phyloP scores from a whole-genome alignment of 2,797 vertebrate species.

The Discoglossus pictus region DNA sequence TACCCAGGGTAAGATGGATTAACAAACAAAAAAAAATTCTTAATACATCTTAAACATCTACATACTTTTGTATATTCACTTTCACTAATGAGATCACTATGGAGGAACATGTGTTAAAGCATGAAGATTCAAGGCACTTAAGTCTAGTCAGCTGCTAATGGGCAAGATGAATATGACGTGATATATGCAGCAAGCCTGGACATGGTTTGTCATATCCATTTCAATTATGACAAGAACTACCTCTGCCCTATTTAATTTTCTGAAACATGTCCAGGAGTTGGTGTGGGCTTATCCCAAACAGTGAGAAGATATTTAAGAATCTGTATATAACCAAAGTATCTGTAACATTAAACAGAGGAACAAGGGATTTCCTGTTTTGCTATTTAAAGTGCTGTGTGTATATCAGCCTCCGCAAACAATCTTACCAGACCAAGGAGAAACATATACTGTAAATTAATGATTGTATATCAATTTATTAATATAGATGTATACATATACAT shows the following conservation, averaged over 20 bases:
- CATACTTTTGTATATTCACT: too few relatives aligned
- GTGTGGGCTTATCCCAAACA: conserved; percentile 41
- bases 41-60: too few relatives aligned
- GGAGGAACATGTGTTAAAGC: too few relatives aligned
- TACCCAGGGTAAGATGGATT: too few relatives aligned
- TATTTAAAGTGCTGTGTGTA: conserved; percentile 40
- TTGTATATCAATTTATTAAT: conserved; percentile 16
- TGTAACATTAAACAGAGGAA: conserved; percentile 45
- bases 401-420: conserved; percentile 40
- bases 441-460: conserved; percentile 24
- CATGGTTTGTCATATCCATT: background rate
- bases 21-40: too few relatives aligned
- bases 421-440: conserved; percentile 21
- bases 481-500: conserved; percentile 15
- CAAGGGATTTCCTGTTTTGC: conserved; percentile 46
- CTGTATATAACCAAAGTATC: conserved; percentile 33
- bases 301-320: conserved; percentile 15
- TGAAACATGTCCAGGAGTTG: conserved; percentile 17
- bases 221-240: conserved; percentile 4
- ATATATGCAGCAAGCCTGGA: too few relatives aligned
- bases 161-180: too few relatives aligned
- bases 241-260: conserved; percentile 15
- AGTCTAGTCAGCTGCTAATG: too few relatives aligned
- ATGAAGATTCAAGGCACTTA: too few relatives aligned
- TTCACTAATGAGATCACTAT: too few relatives aligned